A percentile compares a stretch with the other conserved stretches of the same genome.
phyloP scores from a whole-genome alignment of 2,113 vertebrate genomes.

The Scolopax mira region DNA sequence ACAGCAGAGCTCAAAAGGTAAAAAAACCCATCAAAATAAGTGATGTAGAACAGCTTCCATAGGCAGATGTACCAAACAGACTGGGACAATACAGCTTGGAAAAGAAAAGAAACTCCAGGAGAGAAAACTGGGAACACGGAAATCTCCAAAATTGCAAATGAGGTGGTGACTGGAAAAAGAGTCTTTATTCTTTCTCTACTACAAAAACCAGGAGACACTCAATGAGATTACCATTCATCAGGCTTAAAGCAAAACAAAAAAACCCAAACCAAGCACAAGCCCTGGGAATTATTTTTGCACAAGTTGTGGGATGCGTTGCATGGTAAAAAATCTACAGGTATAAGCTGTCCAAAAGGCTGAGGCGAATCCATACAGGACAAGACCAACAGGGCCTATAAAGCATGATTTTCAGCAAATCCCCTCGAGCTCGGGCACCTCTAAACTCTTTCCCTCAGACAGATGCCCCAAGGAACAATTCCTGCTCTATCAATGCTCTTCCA shows the following conservation, averaged over 20 bases:
- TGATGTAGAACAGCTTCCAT: neutral
- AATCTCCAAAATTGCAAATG: neutral
- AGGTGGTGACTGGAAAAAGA: neutral
- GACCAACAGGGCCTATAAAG: neutral
- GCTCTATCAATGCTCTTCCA: neutral
- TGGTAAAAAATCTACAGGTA: neutral
- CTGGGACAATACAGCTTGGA: neutral
- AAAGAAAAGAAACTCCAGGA: neutral
- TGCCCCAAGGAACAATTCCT: fast-evolving
- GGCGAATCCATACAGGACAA: neutral
- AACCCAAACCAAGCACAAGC: fast-evolving
- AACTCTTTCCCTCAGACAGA: neutral
- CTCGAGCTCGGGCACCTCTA: neutral
- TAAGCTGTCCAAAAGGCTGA: neutral
- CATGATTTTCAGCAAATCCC: neutral
- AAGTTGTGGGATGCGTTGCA: fast-evolving
- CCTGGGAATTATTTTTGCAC: neutral
- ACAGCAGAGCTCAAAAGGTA: neutral
- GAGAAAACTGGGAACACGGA: neutral
- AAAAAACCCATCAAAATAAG: neutral
- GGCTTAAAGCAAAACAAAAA: neutral
- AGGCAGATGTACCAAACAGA: neutral
- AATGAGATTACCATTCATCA: neutral
- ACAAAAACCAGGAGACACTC: neutral
- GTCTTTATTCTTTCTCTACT: neutral